Conservation (phyloP, 2,797 vertebrate genomes). For the Tarsius wallacei region DNA sequence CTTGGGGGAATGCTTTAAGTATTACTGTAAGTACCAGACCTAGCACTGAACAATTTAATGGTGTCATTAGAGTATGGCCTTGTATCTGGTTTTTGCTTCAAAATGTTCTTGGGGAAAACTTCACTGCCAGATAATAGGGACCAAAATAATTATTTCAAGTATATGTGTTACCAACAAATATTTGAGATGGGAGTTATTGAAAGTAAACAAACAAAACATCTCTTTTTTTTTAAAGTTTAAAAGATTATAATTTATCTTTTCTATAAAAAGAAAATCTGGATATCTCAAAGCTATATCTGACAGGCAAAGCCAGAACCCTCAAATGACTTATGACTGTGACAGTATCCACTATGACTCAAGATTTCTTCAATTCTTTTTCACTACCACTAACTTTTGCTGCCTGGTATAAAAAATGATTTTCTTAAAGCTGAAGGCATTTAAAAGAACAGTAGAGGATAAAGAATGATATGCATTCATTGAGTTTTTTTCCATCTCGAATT, state of each 20-base stretch:
- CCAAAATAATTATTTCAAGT: constrained; percentile 60
- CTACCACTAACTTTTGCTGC: not conserved
- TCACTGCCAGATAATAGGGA: constrained; percentile 40
- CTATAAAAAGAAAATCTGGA: not conserved
- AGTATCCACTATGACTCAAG: not conserved
- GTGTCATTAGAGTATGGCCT: constrained; percentile 68
- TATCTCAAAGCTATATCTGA: not conserved
- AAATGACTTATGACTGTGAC: not conserved
- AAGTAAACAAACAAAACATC: constrained; percentile 51
- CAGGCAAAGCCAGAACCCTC: not conserved
- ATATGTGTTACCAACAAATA: constrained; percentile 26
- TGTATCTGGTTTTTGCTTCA: constrained; percentile 74
- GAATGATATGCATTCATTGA: not conserved
- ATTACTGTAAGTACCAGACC: constrained; percentile 69
- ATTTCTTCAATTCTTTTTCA: constrained; percentile 6
- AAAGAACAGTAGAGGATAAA: not conserved
- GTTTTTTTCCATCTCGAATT: not conserved
- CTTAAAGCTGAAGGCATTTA: not conserved
- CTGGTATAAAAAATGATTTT: constrained; percentile 9
- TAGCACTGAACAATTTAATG: constrained; percentile 71
- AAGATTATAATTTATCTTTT: constrained; percentile 16
- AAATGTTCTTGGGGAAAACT: constrained; percentile 78
- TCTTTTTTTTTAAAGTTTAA: not conserved
- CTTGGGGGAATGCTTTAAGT: constrained; percentile 73
- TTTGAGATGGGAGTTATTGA: constrained; percentile 68